A percentile compares a stretch with the other conserved stretches of the same genome.
Conservation (phyloP, 2,113 vertebrate species). For the Pantherophis guttatus region DNA sequence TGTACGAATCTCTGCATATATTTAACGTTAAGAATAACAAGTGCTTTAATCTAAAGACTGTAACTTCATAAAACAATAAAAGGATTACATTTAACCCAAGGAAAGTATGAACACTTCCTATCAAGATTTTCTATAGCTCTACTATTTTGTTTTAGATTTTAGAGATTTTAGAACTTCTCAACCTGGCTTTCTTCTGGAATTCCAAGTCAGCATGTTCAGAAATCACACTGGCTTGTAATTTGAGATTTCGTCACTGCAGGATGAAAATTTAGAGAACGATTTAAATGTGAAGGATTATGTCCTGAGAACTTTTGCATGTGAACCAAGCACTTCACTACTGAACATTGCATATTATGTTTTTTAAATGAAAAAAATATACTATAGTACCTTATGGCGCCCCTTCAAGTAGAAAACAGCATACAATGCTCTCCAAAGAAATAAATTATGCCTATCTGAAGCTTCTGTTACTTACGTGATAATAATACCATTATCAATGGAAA, state of each 20-base stretch:
- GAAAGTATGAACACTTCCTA: background rate
- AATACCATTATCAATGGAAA: slow-evolving; percentile 88
- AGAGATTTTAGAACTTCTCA: background rate
- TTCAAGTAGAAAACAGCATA: background rate
- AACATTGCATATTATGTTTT: background rate
- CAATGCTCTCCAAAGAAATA: background rate
- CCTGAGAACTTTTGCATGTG: background rate
- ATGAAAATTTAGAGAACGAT: background rate
- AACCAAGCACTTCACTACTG: background rate
- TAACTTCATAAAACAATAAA: background rate
- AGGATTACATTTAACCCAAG: background rate
- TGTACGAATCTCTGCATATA: background rate
- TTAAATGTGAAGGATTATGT: background rate
- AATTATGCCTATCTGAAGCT: background rate
- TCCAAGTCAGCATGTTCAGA: background rate
- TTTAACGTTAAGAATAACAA: background rate
- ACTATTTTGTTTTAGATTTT: background rate
- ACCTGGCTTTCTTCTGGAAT: background rate
- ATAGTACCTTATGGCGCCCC: background rate
- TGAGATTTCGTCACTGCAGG: background rate
- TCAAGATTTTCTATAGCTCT: background rate
- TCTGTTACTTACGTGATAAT: slow-evolving; percentile 82
- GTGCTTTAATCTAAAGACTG: background rate
- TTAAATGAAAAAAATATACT: background rate
- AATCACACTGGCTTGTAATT: background rate